Base-by-base conservation (phyloP, 2,888 invertebrate genomes). In the Sipha maydis region DNA sequence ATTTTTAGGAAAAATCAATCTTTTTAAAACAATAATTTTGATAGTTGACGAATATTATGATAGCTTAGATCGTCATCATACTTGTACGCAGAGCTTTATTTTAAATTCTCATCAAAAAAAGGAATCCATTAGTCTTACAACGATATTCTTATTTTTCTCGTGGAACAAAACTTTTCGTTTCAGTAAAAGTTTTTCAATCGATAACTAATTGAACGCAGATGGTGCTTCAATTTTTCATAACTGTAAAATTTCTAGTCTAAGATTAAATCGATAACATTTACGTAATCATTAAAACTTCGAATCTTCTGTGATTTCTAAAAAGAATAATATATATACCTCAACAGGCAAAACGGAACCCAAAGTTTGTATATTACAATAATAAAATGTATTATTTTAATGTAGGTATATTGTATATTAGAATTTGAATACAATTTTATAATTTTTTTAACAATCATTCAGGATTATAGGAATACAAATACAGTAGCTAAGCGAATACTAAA, bases 41-140 rank as follows among this genome's bases (percentile, higher is more conserved):
- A 56, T 25, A 17, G 79, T 56, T 79, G 56, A 31, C 56, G 79
- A 54, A 79, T 79, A 79, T 56, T 14, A 14, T 79, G 31, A 25
- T 79, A 79, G 56, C 54, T 79, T 56, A 25, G 79, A 79, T 79
- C 79, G 79, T 79, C 79, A 79, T 79, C 79, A 79, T 56, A 79
- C 34, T 61, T 25, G 25, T 14, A 25, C 14, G 25, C 34, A 0
- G 25, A 48, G 19, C 19, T 28, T 19, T 9, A 19, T 77, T n/a
- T 28, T 19, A 48, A 48, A 48, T 61, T 61, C 25, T 61, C 3
- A 61, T 25, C 61, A 25, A 25, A 0, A 61, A 21, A 48, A 7
- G 3, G 1, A 77, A 61, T 25, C 61, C 25, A 77, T 48, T 48
- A 48, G 28, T 77, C n/a, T 28, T 77, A 48, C n/a, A 48, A 77